Evolutionary conservation across 2,797 vertebrate species (phyloP).

Genomic region (Menidia menidia): DNA sequence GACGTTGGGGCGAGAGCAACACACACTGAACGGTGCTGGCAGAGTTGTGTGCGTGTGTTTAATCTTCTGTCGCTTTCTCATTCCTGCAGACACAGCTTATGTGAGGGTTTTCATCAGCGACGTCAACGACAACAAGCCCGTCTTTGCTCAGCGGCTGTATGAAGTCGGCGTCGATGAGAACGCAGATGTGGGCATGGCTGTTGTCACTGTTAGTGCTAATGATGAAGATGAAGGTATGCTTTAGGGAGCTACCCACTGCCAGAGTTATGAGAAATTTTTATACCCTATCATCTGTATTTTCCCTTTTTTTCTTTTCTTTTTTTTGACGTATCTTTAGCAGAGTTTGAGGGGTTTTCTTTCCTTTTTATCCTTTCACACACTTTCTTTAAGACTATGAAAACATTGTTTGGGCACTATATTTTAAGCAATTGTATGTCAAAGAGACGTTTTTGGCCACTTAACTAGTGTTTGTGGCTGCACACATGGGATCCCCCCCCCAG

Average conservation of each 20-base stretch:
- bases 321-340: no score
- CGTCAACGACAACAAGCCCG: constrained; percentile 92
- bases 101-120: constrained; percentile 91
- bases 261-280: constrained; percentile 26
- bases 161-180: constrained; percentile 89
- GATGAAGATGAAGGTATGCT: constrained; percentile 90
- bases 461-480: constrained; percentile 38
- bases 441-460: constrained; percentile 23
- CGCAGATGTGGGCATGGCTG: constrained; percentile 86
- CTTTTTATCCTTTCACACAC: constrained; percentile 5
- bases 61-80: constrained; percentile 66
- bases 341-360: constrained; percentile 31
- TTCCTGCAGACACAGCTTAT: constrained; percentile 87
- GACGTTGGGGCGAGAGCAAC: constrained; percentile 45
- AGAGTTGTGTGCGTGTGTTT: constrained; percentile 29
- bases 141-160: constrained; percentile 87
- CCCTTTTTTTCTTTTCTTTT: no score
- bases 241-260: constrained; percentile 34
- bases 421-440: constrained; percentile 40
- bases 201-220: constrained; percentile 87
- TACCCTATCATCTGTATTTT: no score
- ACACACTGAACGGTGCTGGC: constrained; percentile 1
- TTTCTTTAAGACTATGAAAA: constrained; percentile 22
- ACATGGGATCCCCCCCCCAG: constrained; percentile 46
- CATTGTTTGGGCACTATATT: constrained; percentile 36